Percentiles rank a stretch among this genome's conserved stretches.
These are phyloP conservation scores for Siderastrea radians DNA, from an alignment of 92 coral and sea anemone species.

Conservation along the genomic window DNA sequence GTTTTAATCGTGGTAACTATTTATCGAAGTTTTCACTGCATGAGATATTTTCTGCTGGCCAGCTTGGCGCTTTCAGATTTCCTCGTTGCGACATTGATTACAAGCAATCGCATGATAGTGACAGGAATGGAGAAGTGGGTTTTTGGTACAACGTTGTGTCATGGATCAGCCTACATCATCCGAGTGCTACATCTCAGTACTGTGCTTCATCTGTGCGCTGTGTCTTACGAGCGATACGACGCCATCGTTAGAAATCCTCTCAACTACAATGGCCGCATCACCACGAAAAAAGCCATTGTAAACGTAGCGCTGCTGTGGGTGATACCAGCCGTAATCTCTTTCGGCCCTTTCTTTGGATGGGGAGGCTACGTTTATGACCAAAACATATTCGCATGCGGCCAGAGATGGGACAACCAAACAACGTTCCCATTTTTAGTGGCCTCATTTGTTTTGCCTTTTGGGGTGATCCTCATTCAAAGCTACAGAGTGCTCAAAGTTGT, in stretches of 20 bases:
- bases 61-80: not conserved
- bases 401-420: not conserved
- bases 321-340: not conserved
- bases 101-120: not conserved
- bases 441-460: not conserved
- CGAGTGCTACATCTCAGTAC: not conserved
- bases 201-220: slow-evolving; percentile 13
- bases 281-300: not conserved
- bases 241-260: slow-evolving; percentile 18
- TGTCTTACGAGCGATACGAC: slow-evolving; percentile 6
- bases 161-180: not conserved
- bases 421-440: not conserved
- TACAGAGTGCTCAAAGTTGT: slow-evolving; percentile 26
- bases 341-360: slow-evolving; percentile 9
- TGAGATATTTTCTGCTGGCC: slow-evolving; percentile 5
- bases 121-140: not conserved
- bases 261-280: not conserved
- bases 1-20: slow-evolving; percentile 6
- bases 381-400: not conserved
- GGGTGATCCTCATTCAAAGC: not conserved
- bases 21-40: not conserved
- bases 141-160: slow-evolving; percentile 18
- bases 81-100: not conserved
- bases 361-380: slow-evolving; percentile 11
- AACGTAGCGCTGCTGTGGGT: not conserved